Conservation (phyloP, 2,113 vertebrate species). For the Bostrychus sinensis region DNA sequence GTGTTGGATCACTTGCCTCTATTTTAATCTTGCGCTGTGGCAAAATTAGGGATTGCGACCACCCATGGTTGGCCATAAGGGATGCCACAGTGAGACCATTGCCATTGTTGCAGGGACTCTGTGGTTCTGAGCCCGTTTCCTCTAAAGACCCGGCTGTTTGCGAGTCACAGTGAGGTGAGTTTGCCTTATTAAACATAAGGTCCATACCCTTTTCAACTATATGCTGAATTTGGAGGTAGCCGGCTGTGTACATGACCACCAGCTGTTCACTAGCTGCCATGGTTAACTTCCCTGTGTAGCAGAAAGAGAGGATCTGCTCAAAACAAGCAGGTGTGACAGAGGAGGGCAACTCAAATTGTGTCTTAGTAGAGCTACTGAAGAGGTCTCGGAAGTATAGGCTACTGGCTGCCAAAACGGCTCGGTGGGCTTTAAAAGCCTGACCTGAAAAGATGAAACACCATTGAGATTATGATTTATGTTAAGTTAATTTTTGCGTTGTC, state of each 20-base stretch:
- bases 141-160: slow-evolving; percentile 90
- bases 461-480: slow-evolving; percentile 10
- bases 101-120: slow-evolving; percentile 88
- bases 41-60: slow-evolving; percentile 86
- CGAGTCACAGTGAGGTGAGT: slow-evolving; percentile 98
- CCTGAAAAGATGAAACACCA: slow-evolving; percentile 60
- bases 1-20: slow-evolving; percentile 84
- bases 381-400: slow-evolving; percentile 98
- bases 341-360: slow-evolving; percentile 95
- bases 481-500: not conserved
- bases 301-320: slow-evolving; percentile 98
- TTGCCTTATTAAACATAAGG: slow-evolving; percentile 96
- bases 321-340: slow-evolving; percentile 95
- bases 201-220: slow-evolving; percentile 97
- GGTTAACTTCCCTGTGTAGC: slow-evolving; percentile 97
- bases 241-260: slow-evolving; percentile 99
- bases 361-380: slow-evolving; percentile 95
- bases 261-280: slow-evolving; percentile 99
- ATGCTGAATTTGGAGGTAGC: slow-evolving; percentile 99
- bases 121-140: slow-evolving; percentile 92
- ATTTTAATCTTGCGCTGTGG: slow-evolving; percentile 88
- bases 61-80: slow-evolving; percentile 78
- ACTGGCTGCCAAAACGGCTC: slow-evolving; percentile 94
- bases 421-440: slow-evolving; percentile 96
- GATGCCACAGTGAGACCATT: slow-evolving; percentile 71